phyloP scores from a whole-genome alignment of 2,113 vertebrate species.

The Larimichthys polyactis region DNA sequence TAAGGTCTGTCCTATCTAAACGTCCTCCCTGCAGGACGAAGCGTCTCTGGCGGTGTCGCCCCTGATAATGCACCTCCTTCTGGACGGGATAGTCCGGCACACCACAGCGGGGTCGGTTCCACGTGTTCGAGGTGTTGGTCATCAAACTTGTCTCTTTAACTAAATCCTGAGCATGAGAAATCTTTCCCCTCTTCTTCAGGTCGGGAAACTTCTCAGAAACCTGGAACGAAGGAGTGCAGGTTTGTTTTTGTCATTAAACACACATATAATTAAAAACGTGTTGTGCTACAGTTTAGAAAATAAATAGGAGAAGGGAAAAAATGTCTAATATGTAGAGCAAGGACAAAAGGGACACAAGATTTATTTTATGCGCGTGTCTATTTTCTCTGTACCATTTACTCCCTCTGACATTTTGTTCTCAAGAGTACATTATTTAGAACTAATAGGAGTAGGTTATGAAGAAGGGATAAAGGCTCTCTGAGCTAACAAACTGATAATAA shows the following conservation, averaged over 20 bases:
- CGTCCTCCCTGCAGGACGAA: constrained; percentile 90
- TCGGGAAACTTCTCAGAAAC: constrained; percentile 65
- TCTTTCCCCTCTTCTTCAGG: constrained; percentile 68
- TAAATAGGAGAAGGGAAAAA: background rate
- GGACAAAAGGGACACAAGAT: background rate
- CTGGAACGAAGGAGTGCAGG: constrained; percentile 33
- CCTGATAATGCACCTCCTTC: constrained; percentile 36
- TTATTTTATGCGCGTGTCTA: too few species aligned
- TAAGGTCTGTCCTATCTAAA: constrained; percentile 91
- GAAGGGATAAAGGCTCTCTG: too few species aligned
- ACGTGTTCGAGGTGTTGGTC: constrained; percentile 27
- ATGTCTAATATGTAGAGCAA: too few species aligned
- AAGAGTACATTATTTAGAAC: too few species aligned
- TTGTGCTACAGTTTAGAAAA: background rate
- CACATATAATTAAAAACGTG: background rate
- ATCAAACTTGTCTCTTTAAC: constrained; percentile 51
- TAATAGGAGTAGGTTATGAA: too few species aligned
- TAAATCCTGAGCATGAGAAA: constrained; percentile 57
- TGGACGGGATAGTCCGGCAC: constrained; percentile 86
- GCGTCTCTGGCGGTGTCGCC: constrained; percentile 87
- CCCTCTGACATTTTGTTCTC: too few species aligned
- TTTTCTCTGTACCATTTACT: too few species aligned
- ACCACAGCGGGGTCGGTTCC: constrained; percentile 88
- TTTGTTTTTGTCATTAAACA: background rate
- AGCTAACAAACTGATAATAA: too few species aligned